These are phyloP conservation scores for Plebejus melissa DNA, from an alignment of 2,888 invertebrate species.

Conservation along the genomic window DNA sequence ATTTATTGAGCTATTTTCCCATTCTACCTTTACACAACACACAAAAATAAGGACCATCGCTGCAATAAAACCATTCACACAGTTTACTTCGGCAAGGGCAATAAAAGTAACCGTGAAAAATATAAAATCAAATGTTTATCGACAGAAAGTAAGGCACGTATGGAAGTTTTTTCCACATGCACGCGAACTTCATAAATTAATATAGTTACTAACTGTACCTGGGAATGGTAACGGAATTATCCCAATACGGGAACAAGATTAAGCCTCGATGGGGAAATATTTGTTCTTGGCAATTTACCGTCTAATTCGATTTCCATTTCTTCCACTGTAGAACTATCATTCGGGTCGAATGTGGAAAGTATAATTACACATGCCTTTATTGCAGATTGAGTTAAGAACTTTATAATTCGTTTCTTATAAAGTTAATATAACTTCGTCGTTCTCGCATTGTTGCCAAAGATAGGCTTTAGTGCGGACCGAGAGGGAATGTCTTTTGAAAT, in stretches of 20 bases:
- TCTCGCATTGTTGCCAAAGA: constrained; percentile 1
- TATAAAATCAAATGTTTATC: constrained; percentile 25
- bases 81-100: neutral
- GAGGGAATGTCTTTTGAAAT: neutral
- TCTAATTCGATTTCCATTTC: constrained; percentile 31
- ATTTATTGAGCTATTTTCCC: neutral
- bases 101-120: constrained; percentile 9
- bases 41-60: neutral
- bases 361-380: constrained; percentile 15
- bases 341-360: constrained; percentile 22
- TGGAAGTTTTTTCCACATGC: constrained; percentile 15
- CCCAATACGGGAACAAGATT: constrained; percentile 32
- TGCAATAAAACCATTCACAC: constrained; percentile 2
- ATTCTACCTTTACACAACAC: neutral
- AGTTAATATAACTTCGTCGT: constrained; percentile 19
- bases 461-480: neutral
- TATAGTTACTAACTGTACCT: constrained; percentile 35
- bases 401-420: constrained; percentile 16
- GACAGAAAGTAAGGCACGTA: constrained; percentile 21
- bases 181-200: constrained; percentile 33
- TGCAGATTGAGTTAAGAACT: constrained; percentile 19
- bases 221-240: constrained; percentile 35
- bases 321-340: constrained; percentile 25
- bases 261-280: constrained; percentile 32
- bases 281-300: constrained; percentile 33